Conservation (phyloP, 2,888 invertebrate species). For the Brachycybe producta region DNA sequence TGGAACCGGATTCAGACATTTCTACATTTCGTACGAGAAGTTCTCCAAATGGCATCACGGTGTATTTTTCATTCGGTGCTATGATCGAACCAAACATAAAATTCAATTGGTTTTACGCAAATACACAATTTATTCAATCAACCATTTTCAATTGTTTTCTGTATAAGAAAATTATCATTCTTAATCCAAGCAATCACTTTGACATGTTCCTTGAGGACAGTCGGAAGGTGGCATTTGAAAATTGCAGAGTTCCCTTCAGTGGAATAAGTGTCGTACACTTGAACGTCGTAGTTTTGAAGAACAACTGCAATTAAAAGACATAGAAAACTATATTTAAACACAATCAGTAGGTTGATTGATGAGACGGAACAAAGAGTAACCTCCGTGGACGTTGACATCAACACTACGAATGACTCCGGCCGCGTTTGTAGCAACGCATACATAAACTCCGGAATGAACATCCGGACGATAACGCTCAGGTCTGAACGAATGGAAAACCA, state of each 20-base stretch:
- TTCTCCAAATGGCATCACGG: slow-evolving; percentile 5
- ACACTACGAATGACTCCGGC: slow-evolving; percentile 2
- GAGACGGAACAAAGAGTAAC: background rate
- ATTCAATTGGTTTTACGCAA: background rate
- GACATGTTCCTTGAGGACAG: background rate
- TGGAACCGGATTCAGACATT: slow-evolving; percentile 1
- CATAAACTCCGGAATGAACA: slow-evolving; percentile 4
- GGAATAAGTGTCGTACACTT: slow-evolving; percentile 12
- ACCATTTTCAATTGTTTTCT: background rate
- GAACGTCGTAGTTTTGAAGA: slow-evolving; percentile 7
- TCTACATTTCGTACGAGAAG: slow-evolving; percentile 1
- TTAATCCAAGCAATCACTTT: slow-evolving; percentile 12
- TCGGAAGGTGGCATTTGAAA: slow-evolving; percentile 13
- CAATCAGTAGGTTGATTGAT: background rate
- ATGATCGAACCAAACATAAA: background rate
- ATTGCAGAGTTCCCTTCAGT: slow-evolving; percentile 10
- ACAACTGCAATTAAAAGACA: background rate
- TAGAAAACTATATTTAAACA: background rate
- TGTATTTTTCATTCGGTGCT: slow-evolving; percentile 3
- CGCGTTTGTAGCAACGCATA: background rate
- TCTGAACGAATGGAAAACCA: background rate
- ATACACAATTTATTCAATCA: background rate
- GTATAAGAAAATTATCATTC: slow-evolving; percentile 12
- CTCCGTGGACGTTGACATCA: slow-evolving; percentile 11
- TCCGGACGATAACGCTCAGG: slow-evolving; percentile 5